These are phyloP conservation scores for Mnemiopsis leidyi DNA, from an alignment of 37 sponge, comb jelly and placozoan species.

Conservation along the genomic window DNA sequence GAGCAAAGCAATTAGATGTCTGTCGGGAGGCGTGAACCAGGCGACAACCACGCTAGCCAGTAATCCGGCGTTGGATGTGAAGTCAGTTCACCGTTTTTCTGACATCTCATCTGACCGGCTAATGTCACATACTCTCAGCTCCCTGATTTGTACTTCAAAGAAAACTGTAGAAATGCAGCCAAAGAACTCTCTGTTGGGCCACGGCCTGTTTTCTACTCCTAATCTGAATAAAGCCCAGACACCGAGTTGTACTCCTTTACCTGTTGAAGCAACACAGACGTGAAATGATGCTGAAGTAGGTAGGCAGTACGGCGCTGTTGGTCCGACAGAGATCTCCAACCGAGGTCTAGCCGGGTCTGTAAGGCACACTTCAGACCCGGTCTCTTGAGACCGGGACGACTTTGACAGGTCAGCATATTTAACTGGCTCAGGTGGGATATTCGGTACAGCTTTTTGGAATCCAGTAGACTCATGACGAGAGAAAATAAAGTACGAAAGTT, in stretches of 20 bases:
- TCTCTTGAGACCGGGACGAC: neutral
- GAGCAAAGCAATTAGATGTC: neutral
- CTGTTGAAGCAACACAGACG: neutral
- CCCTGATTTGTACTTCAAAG: neutral
- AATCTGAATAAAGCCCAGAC: too few relatives aligned
- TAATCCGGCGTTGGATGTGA: neutral
- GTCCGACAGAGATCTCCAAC: neutral
- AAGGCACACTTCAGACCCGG: neutral
- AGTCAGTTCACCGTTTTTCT: neutral
- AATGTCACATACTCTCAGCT: neutral
- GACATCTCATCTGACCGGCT: too few relatives aligned
- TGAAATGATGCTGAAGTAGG: neutral
- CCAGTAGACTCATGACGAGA: neutral
- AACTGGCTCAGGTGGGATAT: neutral
- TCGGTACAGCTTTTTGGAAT: neutral
- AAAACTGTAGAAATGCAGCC: neutral
- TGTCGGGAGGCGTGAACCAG: neutral
- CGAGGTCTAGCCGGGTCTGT: neutral
- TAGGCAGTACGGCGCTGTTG: neutral
- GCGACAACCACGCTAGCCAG: neutral
- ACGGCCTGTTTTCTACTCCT: too few relatives aligned
- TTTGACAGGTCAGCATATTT: neutral
- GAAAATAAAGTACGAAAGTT: neutral
- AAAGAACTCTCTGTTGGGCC: neutral
- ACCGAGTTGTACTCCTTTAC: too few relatives aligned